Percentiles rank a stretch among this genome's conserved stretches.
phyloP scores from a whole-genome alignment of 2,888 invertebrate genomes.

The Strigamia maritima region DNA sequence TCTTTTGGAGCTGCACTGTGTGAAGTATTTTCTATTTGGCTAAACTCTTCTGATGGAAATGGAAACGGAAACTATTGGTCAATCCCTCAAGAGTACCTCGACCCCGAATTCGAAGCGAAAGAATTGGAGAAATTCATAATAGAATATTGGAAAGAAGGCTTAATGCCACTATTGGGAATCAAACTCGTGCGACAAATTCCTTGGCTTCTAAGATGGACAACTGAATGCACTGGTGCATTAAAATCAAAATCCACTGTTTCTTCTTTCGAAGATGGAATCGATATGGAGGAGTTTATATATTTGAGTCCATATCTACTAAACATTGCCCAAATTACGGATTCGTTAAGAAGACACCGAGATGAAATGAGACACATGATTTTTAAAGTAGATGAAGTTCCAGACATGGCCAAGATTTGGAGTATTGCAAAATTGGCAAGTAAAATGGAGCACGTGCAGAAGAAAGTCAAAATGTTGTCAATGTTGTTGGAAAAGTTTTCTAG shows the following conservation, averaged over 20 bases:
- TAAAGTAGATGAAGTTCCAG: not conserved
- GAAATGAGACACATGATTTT: not conserved
- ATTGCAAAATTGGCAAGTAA: constrained; percentile 18
- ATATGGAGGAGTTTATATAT: not conserved
- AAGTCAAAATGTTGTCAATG: not conserved
- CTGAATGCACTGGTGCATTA: not conserved
- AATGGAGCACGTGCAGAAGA: not conserved
- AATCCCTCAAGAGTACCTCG: not conserved
- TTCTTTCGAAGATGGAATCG: not conserved
- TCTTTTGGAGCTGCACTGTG: constrained; percentile 1
- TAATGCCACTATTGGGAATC: not conserved
- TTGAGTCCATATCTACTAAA: not conserved
- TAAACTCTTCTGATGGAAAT: not conserved
- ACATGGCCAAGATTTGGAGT: constrained; percentile 21
- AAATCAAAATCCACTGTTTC: not conserved
- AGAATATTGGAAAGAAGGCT: not conserved
- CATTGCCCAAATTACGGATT: not conserved
- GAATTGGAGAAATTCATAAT: not conserved
- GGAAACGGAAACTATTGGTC: not conserved
- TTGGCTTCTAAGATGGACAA: constrained; percentile 6
- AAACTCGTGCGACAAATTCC: not conserved
- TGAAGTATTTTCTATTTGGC: not conserved
- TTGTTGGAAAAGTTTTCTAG: constrained; percentile 30
- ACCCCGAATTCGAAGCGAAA: not conserved
- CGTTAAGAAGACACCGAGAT: not conserved